Conservation (phyloP, 2,797 vertebrate species). For the Limnodromus scolopaceus region DNA sequence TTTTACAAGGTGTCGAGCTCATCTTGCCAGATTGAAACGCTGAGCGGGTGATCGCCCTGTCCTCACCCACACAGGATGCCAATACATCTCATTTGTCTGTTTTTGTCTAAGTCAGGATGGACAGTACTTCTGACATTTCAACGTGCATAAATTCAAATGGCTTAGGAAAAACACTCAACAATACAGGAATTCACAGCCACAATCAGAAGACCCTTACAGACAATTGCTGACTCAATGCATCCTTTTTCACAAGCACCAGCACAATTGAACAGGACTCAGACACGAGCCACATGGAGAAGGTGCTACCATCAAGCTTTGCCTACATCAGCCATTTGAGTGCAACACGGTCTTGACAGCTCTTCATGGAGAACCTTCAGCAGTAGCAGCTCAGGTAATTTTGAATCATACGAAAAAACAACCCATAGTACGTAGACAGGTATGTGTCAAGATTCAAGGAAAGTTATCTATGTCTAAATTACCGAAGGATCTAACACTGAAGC, state of each 20-base stretch:
- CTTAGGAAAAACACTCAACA: not conserved
- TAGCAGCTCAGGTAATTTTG: not conserved
- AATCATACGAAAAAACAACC: not conserved
- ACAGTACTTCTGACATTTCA: not conserved
- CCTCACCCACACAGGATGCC: not conserved
- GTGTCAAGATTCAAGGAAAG: not conserved
- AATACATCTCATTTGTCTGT: not conserved
- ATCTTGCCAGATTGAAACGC: not conserved
- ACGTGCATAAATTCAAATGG: not conserved
- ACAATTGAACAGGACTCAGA: not conserved
- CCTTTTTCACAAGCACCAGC: not conserved
- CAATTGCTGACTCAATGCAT: not conserved
- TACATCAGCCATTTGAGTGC: not conserved
- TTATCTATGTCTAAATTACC: not conserved
- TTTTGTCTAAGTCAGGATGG: not conserved
- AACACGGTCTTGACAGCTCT: not conserved
- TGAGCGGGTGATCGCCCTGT: not conserved
- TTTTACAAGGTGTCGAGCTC: not conserved
- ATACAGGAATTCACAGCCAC: not conserved
- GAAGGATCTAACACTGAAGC: not conserved
- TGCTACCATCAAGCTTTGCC: not conserved
- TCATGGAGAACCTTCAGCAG: not conserved
- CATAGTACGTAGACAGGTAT: accelerated
- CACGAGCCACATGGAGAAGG: accelerated
- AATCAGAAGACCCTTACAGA: not conserved